Evolutionary conservation across 2,797 vertebrate species (phyloP).

Genomic region (Parauchenoglanis ngamensis): DNA sequence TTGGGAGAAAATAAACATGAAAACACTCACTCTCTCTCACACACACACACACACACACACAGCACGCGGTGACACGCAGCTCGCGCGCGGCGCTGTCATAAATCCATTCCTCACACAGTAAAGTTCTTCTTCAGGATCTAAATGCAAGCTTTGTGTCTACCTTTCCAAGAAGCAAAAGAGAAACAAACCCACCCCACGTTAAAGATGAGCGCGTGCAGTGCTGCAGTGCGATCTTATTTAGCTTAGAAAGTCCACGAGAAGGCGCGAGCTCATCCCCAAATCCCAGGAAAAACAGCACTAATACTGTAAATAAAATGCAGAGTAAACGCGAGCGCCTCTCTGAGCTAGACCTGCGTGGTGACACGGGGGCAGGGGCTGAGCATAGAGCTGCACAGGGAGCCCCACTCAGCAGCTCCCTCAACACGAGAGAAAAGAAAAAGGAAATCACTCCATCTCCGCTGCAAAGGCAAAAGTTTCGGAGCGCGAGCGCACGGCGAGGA

Average conservation of each 20-base stretch:
- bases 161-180: not conserved
- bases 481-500: not conserved
- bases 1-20: not conserved
- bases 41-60: not conserved
- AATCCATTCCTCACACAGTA: slow-evolving; percentile 37
- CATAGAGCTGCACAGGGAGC: not conserved
- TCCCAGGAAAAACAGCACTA: not conserved
- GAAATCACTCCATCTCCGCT: not conserved
- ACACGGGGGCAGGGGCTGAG: not conserved
- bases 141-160: slow-evolving; percentile 18
- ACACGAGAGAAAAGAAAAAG: no score
- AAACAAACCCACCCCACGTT: no score
- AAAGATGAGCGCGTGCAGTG: not conserved
- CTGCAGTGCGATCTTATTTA: not conserved
- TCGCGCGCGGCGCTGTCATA: slow-evolving; percentile 26
- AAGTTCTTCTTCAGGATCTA: slow-evolving; percentile 50
- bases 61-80: not conserved
- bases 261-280: not conserved
- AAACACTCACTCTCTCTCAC: not conserved
- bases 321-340: not conserved
- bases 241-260: not conserved
- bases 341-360: not conserved
- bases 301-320: no score
- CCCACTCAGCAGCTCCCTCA: no score
- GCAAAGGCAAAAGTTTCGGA: not conserved